Conservation (phyloP, 2,113 vertebrate genomes). For the Oreochromis tanganicae region DNA sequence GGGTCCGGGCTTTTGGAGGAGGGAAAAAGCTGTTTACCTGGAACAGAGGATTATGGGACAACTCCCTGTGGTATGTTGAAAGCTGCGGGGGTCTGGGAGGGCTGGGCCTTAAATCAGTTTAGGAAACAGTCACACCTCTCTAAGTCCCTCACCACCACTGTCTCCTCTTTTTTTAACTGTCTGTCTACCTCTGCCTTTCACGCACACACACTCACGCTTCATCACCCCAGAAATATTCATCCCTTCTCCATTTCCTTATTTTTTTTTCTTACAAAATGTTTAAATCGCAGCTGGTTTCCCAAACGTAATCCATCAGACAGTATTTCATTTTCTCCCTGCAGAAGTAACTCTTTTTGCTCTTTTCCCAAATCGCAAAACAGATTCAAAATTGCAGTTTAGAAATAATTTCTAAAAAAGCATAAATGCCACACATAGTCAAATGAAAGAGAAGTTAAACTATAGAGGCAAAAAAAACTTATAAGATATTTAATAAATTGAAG, state of each 20-base stretch:
- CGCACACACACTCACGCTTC: neutral
- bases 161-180: conserved; percentile 19
- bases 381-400: neutral
- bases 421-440: neutral
- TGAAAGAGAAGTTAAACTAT: neutral
- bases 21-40: conserved; percentile 75
- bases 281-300: conserved; percentile 19
- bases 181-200: conserved; percentile 7
- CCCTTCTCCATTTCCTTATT: neutral
- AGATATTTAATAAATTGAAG: neutral
- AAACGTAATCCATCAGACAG: conserved; percentile 37
- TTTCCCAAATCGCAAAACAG: neutral
- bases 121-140: conserved; percentile 67
- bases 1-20: conserved; percentile 41
- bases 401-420: neutral
- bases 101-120: conserved; percentile 69
- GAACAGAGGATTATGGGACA: conserved; percentile 73
- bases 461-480: neutral
- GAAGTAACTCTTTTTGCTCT: neutral
- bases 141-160: conserved; percentile 16
- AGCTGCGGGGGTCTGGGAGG: conserved; percentile 55
- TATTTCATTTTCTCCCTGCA: conserved; percentile 3
- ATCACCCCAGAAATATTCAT: conserved; percentile 31
- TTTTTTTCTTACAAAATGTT: conserved; percentile 11
- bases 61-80: conserved; percentile 66